A percentile compares a stretch with the other conserved stretches of the same genome.
Evolutionary conservation across 1,140 invertebrate genomes (phyloP).

Genomic region (Grapholita molesta): DNA sequence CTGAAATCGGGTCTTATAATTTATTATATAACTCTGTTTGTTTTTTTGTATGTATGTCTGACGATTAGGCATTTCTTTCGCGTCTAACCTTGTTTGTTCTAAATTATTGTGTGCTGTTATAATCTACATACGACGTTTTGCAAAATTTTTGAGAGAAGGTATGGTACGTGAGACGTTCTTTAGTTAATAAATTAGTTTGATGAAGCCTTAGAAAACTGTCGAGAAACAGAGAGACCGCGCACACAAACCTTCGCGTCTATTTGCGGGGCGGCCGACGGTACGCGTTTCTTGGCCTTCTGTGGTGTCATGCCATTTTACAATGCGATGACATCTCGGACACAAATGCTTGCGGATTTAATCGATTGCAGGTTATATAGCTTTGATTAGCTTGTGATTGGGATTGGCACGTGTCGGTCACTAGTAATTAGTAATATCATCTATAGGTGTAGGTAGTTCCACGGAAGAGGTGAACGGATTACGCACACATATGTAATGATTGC

Average conservation of each 20-base stretch:
- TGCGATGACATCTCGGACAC: constrained; percentile 39
- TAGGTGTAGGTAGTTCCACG: no score
- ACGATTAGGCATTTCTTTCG: no score
- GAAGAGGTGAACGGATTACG: no score
- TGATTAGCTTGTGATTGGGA: neutral
- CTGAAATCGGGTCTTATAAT: no score
- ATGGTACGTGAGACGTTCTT: no score
- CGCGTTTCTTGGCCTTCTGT: constrained; percentile 70
- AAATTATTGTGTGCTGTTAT: no score
- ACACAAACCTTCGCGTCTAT: constrained; percentile 64
- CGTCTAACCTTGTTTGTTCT: no score
- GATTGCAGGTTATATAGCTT: neutral
- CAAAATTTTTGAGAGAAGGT: no score
- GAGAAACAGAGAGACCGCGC: constrained; percentile 38
- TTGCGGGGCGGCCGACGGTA: constrained; percentile 55
- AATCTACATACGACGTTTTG: no score
- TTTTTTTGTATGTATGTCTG: no score
- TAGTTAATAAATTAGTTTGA: neutral
- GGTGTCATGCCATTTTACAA: constrained; percentile 54
- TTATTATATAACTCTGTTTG: no score
- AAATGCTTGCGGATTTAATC: constrained; percentile 28
- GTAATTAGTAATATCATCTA: neutral
- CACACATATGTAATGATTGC: no score
- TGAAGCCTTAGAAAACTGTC: constrained; percentile 5
- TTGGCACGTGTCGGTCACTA: neutral